phyloP scores from a whole-genome alignment of 1,140 invertebrate species.

The Ooceraea biroi region DNA sequence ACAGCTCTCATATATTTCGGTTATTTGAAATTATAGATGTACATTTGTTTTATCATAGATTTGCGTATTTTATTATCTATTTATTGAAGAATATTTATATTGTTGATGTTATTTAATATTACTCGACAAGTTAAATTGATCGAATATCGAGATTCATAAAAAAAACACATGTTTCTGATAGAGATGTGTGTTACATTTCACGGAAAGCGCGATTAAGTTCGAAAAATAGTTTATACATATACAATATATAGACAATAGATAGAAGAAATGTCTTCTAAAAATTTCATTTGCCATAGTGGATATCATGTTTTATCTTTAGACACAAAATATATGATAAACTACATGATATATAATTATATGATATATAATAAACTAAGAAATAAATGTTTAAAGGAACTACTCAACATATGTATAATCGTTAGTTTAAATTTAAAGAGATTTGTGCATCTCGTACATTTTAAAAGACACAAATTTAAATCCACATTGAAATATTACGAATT shows the following conservation, averaged over 20 bases:
- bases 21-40: neutral
- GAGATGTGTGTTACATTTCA: neutral
- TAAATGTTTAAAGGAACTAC: neutral
- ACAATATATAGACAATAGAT: neutral
- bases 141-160: neutral
- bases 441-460: neutral
- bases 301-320: constrained; percentile 6
- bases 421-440: neutral
- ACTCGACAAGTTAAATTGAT: neutral
- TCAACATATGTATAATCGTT: neutral
- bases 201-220: constrained; percentile 23
- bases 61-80: constrained; percentile 9
- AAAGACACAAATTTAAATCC: neutral
- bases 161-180: constrained; percentile 1
- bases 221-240: neutral
- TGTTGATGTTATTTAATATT: constrained; percentile 19
- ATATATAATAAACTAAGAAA: constrained; percentile 19
- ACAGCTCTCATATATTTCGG: neutral
- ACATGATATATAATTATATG: too few species aligned
- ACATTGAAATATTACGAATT: neutral
- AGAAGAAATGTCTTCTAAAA: constrained; percentile 5
- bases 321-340: neutral
- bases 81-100: constrained; percentile 29
- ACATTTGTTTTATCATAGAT: too few species aligned
- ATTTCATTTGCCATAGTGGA: constrained; percentile 2